Evolutionary conservation across 2,797 vertebrate genomes (phyloP).

Genomic region (Pampus argenteus): DNA sequence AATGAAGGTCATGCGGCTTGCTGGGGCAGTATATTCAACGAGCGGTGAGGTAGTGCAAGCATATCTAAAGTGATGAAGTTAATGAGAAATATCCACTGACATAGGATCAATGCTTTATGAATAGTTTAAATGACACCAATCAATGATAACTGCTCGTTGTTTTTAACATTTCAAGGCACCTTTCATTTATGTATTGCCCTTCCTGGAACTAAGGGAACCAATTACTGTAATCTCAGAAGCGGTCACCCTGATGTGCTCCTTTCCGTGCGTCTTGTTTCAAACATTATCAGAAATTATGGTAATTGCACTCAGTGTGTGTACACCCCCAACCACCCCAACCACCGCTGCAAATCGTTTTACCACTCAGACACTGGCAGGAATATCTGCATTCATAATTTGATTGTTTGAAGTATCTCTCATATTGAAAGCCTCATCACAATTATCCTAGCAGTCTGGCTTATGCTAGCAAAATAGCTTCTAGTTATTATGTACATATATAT

Average conservation of each 20-base stretch:
- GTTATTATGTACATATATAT: conserved; percentile 34
- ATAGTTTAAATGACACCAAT: conserved; percentile 56
- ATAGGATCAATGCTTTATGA: conserved; percentile 32
- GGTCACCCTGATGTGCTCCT: conserved; percentile 55
- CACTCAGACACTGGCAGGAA: conserved; percentile 38
- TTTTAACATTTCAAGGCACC: conserved; percentile 47
- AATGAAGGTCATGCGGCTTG: conserved; percentile 64
- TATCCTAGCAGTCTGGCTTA: conserved; percentile 19
- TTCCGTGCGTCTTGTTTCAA: conserved; percentile 62
- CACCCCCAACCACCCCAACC: no score
- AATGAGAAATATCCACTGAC: conserved; percentile 54
- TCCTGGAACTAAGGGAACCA: conserved; percentile 49
- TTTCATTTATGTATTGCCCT: conserved; percentile 54
- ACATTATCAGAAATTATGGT: conserved; percentile 72
- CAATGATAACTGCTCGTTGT: conserved; percentile 54
- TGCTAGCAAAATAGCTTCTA: conserved; percentile 17
- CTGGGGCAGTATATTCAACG: conserved; percentile 15
- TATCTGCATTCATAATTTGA: conserved; percentile 63
- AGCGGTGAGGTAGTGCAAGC: conserved; percentile 10
- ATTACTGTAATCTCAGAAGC: conserved; percentile 68
- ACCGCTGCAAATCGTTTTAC: conserved; percentile 49
- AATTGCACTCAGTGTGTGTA: conserved; percentile 65
- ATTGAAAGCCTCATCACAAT: conserved; percentile 34
- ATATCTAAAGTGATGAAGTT: conserved; percentile 32
- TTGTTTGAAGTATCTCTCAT: conserved; percentile 66